Evolutionary conservation across 2,888 invertebrate genomes (phyloP).

Genomic region (Cataglyphis albicans): DNA sequence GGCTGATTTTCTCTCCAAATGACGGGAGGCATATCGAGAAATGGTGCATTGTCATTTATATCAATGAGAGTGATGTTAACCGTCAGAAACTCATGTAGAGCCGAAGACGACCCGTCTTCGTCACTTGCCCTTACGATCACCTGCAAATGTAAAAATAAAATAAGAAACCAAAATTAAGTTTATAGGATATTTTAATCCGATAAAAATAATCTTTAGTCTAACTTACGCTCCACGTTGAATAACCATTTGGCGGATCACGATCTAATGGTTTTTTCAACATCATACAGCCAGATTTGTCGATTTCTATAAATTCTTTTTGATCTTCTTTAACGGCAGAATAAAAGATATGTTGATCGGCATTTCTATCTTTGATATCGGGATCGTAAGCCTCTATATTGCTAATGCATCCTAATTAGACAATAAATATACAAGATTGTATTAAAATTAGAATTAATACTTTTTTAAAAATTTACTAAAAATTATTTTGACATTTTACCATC

Average conservation of each 20-base stretch:
- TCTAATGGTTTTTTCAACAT: constrained; percentile 92
- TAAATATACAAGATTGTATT: constrained; percentile 3
- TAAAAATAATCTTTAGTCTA: background rate
- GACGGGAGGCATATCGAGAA: constrained; percentile 92
- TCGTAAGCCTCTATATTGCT: constrained; percentile 91
- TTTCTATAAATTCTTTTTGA: constrained; percentile 90
- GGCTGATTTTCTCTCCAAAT: constrained; percentile 94
- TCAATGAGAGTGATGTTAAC: constrained; percentile 90
- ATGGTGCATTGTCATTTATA: constrained; percentile 98
- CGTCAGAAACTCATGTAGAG: constrained; percentile 89
- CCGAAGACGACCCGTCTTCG: constrained; percentile 89
- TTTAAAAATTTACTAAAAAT: background rate
- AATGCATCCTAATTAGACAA: constrained; percentile 77
- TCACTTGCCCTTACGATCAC: constrained; percentile 91
- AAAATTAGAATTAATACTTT: background rate
- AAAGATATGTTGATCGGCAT: constrained; percentile 91
- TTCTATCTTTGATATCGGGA: constrained; percentile 93
- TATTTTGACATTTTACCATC: constrained; percentile 84
- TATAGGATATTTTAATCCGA: background rate
- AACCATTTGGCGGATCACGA: constrained; percentile 95
- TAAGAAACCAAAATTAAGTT: background rate
- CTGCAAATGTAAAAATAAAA: constrained; percentile 60
- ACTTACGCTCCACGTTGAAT: constrained; percentile 89
- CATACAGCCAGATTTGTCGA: constrained; percentile 92
- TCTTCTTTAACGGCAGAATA: constrained; percentile 89